Conservation (phyloP, 2,888 invertebrate species). For the Acleris cristana region DNA sequence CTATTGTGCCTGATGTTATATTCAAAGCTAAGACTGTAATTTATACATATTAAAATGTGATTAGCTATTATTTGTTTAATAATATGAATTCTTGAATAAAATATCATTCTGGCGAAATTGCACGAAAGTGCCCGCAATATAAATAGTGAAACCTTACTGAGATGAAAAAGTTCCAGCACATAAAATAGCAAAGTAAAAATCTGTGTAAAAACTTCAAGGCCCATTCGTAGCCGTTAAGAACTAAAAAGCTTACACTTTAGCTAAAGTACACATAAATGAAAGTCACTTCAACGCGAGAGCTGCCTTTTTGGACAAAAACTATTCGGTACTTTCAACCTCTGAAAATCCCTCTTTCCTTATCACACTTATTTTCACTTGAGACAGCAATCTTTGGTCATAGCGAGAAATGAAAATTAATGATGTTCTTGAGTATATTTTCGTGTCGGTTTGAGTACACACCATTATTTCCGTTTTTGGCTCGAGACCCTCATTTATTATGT, state of each 20-base stretch:
- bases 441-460: constrained; percentile 81
- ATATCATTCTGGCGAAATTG: too few relatives aligned
- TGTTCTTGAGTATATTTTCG: constrained; percentile 80
- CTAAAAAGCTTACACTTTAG: constrained; percentile 34
- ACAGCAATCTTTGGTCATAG: constrained; percentile 74
- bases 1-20: constrained; percentile 54
- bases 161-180: constrained; percentile 7
- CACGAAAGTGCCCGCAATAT: neutral
- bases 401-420: constrained; percentile 82
- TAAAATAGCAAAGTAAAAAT: constrained; percentile 16
- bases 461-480: constrained; percentile 79
- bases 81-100: too few relatives aligned
- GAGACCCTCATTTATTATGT: constrained; percentile 79
- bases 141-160: neutral
- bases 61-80: too few relatives aligned
- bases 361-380: constrained; percentile 63
- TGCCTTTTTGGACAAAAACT: constrained; percentile 37
- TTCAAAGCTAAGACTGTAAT: neutral
- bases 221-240: constrained; percentile 33
- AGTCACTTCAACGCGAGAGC: constrained; percentile 31
- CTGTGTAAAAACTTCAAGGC: constrained; percentile 28
- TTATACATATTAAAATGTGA: too few relatives aligned
- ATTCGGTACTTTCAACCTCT: constrained; percentile 37
- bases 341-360: constrained; percentile 38
- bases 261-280: constrained; percentile 36